A percentile compares a stretch with the other conserved stretches of the same genome.
These are phyloP conservation scores for Brachyptera risi DNA, from an alignment of 2,888 invertebrate species.

Conservation along the genomic window DNA sequence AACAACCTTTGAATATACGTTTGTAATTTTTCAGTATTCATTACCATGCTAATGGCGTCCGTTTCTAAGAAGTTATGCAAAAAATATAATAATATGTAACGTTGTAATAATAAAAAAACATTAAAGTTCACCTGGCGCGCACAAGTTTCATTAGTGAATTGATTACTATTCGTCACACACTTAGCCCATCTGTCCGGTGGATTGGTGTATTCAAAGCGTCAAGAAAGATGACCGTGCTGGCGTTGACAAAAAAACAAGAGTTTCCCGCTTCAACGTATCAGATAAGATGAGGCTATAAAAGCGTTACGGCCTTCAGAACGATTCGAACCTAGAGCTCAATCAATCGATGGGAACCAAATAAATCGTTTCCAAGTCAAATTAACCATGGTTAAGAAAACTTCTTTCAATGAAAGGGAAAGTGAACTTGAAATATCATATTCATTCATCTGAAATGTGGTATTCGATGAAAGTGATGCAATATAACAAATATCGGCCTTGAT, in stretches of 20 bases:
- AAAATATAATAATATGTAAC: conserved; percentile 13
- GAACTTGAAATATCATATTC: too few relatives aligned
- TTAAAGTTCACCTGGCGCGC: conserved; percentile 18
- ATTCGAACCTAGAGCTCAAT: conserved; percentile 5
- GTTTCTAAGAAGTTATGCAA: conserved; percentile 14
- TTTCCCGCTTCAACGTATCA: too few relatives aligned
- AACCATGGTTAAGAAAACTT: too few relatives aligned
- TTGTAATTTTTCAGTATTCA: not conserved
- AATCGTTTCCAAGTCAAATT: too few relatives aligned
- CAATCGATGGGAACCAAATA: conserved; percentile 17
- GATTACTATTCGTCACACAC: conserved; percentile 18
- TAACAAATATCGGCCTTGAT: too few relatives aligned
- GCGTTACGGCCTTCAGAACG: conserved; percentile 12
- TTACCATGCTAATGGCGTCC: not conserved
- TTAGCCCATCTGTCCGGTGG: conserved; percentile 14
- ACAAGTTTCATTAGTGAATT: conserved; percentile 18
- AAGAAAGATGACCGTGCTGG: not conserved
- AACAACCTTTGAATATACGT: not conserved
- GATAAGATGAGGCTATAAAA: too few relatives aligned
- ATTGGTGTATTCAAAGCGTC: not conserved
- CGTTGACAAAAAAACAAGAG: not conserved
- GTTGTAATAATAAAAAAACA: conserved; percentile 3
- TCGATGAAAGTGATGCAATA: too few relatives aligned
- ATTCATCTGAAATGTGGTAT: too few relatives aligned
- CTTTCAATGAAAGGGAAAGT: too few relatives aligned